Evolutionary conservation across 2,113 vertebrate species (phyloP).

Genomic region (Lonchura striata): DNA sequence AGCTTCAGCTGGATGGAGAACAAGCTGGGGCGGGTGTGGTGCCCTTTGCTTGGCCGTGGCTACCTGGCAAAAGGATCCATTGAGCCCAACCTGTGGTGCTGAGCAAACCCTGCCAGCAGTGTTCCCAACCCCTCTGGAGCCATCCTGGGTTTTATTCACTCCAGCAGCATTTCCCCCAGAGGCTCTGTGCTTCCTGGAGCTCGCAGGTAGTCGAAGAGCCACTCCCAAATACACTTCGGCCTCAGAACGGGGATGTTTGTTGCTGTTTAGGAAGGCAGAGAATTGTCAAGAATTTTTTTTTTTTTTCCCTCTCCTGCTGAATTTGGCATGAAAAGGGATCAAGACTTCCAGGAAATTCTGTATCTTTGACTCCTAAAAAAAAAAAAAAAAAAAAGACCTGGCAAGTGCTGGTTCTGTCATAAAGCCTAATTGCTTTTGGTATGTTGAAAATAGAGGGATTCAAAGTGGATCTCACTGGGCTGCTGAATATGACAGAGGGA

Average conservation of each 20-base stretch:
- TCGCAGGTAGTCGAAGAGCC: neutral
- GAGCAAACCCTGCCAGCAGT: fast-evolving
- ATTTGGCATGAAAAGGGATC: slow-evolving; percentile 32
- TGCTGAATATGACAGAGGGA: neutral
- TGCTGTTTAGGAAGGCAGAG: neutral
- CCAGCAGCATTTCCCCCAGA: neutral
- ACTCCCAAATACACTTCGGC: neutral
- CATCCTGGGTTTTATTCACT: fast-evolving
- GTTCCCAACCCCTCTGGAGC: neutral
- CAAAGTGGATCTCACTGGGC: neutral
- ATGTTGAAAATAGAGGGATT: neutral
- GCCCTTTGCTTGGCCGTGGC: neutral
- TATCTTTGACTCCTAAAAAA: slow-evolving; percentile 7
- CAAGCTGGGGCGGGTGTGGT: neutral
- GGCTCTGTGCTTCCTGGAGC: neutral
- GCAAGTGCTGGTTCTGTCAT: neutral
- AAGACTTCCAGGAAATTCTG: slow-evolving; percentile 56
- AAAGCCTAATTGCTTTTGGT: neutral
- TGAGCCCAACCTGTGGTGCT: fast-evolving
- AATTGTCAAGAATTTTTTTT: neutral
- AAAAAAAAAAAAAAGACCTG: neutral
- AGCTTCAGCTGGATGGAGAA: neutral
- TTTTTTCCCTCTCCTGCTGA: neutral
- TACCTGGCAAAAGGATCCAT: neutral
- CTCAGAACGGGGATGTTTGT: neutral